Base-by-base conservation (phyloP, 2,888 invertebrate genomes). In the Tiphia femorata region DNA sequence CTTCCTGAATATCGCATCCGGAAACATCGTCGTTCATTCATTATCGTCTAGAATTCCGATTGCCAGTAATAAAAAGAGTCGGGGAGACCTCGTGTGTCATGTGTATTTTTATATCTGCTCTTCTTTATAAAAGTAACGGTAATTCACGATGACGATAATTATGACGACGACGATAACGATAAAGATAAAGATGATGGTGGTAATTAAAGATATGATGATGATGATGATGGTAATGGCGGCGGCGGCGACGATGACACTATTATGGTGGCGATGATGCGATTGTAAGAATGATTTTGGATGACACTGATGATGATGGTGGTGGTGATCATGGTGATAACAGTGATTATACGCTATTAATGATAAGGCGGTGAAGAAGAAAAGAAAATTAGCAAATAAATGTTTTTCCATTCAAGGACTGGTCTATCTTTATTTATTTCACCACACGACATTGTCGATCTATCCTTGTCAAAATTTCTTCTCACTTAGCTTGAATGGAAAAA, bases 401-500 rank as follows among this genome's bases (percentile, higher is more conserved):
- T 82, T 81, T 81, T 81, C 82, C 82, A 82, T 81, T 82, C 82
- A 81, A 81, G 80, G 75, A 80, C 71, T 80, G 70, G 79, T 79
- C 75, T 80, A 62, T 76, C 70, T 77, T 81, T 80, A 80, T 82
- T 81, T 80, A 75, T 79, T 64, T 78, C 73, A 80, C 79, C 79
- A 80, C 72, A 73, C 64, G 70, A 73, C 66, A 60, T 70, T 70
- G 66, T 67, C 49, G 65, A 72, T 63, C n/a, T 58, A 72, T 75
- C 75, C 79, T 76, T 64, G 62, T 77, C 72, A 71, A 79, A 80
- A 79, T 76, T 78, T 75, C 68, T 78, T 80, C 77, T 79, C 78
- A 77, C 78, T 79, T 81, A 78, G 81, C 79, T 80, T 82, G 82
- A 82, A 82, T 82, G 82, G 82, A 82, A 82, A 81, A 82, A 81